Evolutionary conservation across 2,113 vertebrate species (phyloP).

Genomic region (Lepidothrix coronata): DNA sequence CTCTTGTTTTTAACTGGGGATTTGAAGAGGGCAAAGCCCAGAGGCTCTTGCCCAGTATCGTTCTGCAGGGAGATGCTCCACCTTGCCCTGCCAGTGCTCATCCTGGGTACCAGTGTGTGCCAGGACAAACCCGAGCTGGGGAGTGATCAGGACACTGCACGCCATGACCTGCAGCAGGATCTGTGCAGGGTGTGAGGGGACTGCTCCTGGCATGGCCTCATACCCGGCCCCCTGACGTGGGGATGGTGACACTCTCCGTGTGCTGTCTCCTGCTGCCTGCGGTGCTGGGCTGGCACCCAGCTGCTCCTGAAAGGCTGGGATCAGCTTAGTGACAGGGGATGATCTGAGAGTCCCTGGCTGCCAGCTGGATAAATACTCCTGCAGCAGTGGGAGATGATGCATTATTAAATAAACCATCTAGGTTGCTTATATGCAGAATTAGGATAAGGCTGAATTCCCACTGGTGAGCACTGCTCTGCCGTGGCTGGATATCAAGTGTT

Average conservation of each 20-base stretch:
- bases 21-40: not conserved
- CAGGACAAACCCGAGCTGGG: not conserved
- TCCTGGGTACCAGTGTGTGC: not conserved
- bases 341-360: slow-evolving; percentile 48
- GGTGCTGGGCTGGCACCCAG: not conserved
- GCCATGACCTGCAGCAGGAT: not conserved
- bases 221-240: fast-evolving
- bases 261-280: not conserved
- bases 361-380: slow-evolving; percentile 31
- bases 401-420: slow-evolving; percentile 36
- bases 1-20: not conserved
- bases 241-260: not conserved
- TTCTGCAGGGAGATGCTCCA: not conserved
- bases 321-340: slow-evolving; percentile 9
- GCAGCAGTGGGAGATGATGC: slow-evolving; percentile 20
- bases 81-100: not conserved
- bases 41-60: not conserved
- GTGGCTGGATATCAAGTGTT: not conserved
- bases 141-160: not conserved
- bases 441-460: not conserved
- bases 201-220: fast-evolving
- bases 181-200: not conserved
- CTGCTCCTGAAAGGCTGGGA: slow-evolving; percentile 2
- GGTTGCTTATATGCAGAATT: not conserved
- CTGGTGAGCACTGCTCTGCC: not conserved